Base-by-base conservation (phyloP, 2,888 invertebrate species). In the Thumatha senex region DNA sequence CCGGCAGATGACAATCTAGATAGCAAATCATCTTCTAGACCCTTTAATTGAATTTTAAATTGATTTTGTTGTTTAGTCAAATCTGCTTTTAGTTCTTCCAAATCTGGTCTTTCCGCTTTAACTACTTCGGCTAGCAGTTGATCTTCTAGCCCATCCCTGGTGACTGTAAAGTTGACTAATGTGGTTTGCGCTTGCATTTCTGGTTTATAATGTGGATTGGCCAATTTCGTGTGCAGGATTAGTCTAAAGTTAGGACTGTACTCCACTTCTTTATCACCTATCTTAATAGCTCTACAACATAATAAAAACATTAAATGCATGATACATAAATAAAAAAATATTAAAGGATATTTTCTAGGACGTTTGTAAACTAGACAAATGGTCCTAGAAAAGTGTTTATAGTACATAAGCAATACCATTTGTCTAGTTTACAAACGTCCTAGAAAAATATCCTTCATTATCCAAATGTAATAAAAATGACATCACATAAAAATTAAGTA, bases 111-210 rank as follows among this genome's bases (percentile, higher is more conserved):
- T 86, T 99, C 99, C 8, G 98, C 98, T 90, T 98, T 98, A 0
- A 99, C 98, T 11, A 98, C 98, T 93, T 98, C 98, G 12, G 98
- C 98, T 51, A 99, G 89, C 13, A 99, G 92, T 84, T 99, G 98
- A 84, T 99, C 98, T 91, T 98, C 98, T 41, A 99, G 89, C 8
- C 98, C 99, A 78, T 98, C 98, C 73, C 97, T 94, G 7, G 99
- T 99, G 7, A 99, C 99, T 9, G 98, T 98, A 76, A 99, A 99
- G 89, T 99, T 98, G 61, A 99, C 98, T 53, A 99, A 92, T 1
- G 98, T 98, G 0, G 98, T 97, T 90, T 99, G 98, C 11, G 99
- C 99, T 89, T 99, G 98, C 97, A 99, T 97, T 92, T 99, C 99
- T 0, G 99, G 99, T 79, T 98, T 98, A 82, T 98, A 99, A 90